A percentile compares a stretch with the other conserved stretches of the same genome.
Evolutionary conservation across 2,113 vertebrate genomes (phyloP).

Genomic region (Motacilla alba): DNA sequence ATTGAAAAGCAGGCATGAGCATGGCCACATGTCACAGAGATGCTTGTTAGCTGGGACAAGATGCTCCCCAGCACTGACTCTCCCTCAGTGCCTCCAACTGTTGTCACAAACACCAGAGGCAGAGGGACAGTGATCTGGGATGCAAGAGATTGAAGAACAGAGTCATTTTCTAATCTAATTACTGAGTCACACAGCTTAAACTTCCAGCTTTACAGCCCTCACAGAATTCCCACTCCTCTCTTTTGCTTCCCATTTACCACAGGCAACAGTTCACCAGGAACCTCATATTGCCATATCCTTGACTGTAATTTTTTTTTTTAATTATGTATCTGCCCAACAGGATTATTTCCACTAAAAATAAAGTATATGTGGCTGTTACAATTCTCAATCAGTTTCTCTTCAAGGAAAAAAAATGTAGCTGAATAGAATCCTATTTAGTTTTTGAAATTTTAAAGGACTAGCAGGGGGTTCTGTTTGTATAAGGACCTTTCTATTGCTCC

Average conservation of each 20-base stretch:
- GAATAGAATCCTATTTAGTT: background rate
- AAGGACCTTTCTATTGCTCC: background rate
- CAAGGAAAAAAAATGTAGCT: background rate
- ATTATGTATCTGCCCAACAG: background rate
- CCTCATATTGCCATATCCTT: background rate
- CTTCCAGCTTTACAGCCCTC: background rate
- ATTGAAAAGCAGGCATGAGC: background rate
- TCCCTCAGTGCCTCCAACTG: background rate
- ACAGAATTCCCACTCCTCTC: background rate
- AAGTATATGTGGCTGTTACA: background rate
- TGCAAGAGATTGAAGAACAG: background rate
- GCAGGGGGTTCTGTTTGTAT: background rate
- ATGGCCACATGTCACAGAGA: background rate
- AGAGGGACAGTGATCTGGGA: background rate
- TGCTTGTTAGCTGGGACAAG: fast-evolving
- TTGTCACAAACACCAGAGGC: background rate
- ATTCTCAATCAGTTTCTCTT: background rate
- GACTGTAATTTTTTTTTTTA: background rate
- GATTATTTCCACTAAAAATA: background rate
- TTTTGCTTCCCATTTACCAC: background rate
- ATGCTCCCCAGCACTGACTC: background rate
- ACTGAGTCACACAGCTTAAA: background rate
- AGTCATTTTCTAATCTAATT: background rate
- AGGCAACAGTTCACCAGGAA: background rate
- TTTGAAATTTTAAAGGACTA: background rate